Evolutionary conservation across 1,140 invertebrate species (phyloP), one percentile per base, ranked within the genome.

Genomic region (Diabrotica undecimpunctata): DNA sequence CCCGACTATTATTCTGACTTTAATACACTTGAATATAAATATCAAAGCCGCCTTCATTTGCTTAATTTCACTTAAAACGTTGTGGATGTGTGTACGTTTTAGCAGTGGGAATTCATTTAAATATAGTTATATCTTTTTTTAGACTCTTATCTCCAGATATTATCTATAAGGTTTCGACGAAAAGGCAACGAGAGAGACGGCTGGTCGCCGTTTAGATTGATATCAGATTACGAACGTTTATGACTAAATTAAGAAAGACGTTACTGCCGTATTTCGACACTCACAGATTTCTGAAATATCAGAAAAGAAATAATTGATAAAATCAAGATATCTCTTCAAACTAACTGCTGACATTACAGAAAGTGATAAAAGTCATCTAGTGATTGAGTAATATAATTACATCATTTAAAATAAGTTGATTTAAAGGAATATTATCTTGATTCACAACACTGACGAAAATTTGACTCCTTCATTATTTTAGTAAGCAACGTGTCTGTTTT

Each of bases 201-300:
- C n/a, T 10, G 41, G 41, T 46, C 25, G 41, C 41, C 41, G 41
- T 46, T 46, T 46, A 46, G 41, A 46, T 46, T 46, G n/a, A 8
- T 46, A 46, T 46, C 41, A 10, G 41, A 46, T 46, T 25, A 25
- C 25, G n/a, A 46, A 46, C 8, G 41, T 46, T 46, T 46, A 46
- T 46, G 41, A 46, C 41, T 46, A 46, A 46, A 46, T 46, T 46
- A 46, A 46, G 41, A 46, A 46, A 46, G n/a, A n/a, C n/a, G 3
- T 46, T 46, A 46, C 41, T 46, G 41, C 41, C n/a, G 41, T n/a
- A 46, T 46, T 46, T 46, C 41, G 41, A 46, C 41, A 46, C 41
- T 25, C 25, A 25, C 25, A 25, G 25, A 25, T 25, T 25, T 25
- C 25, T 25, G 25, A 25, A 25, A 25, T 25, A 25, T 25, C 25